phyloP scores from a whole-genome alignment of 2,113 vertebrate species.

The Ammodytes marinus region DNA sequence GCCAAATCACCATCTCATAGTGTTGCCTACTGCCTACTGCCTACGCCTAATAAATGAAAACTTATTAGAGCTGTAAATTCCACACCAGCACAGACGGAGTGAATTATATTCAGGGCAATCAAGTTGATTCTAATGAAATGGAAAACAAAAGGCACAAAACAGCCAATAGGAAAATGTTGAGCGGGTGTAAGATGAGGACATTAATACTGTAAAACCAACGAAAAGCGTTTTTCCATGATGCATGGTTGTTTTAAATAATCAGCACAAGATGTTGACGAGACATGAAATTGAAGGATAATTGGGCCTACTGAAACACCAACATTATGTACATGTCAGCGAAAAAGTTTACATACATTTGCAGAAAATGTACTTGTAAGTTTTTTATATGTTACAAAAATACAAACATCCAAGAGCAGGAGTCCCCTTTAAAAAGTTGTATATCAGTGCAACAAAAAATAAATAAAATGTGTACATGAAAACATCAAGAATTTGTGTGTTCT shows the following conservation, averaged over 20 bases:
- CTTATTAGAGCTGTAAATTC: slow-evolving; percentile 56
- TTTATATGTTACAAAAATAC: too few relatives aligned
- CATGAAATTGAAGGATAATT: slow-evolving; percentile 17
- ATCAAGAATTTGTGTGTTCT: not conserved
- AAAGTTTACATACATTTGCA: slow-evolving; percentile 2
- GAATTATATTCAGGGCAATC: slow-evolving; percentile 63
- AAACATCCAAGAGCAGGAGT: too few relatives aligned
- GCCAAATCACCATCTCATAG: slow-evolving; percentile 30
- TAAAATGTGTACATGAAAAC: not conserved
- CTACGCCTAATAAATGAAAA: slow-evolving; percentile 41
- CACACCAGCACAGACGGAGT: slow-evolving; percentile 69
- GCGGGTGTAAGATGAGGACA: slow-evolving; percentile 54
- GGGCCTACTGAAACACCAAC: not conserved
- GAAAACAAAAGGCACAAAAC: slow-evolving; percentile 56
- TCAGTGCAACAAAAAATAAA: not conserved
- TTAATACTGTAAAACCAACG: slow-evolving; percentile 56
- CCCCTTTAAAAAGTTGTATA: not conserved
- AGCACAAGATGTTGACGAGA: slow-evolving; percentile 51
- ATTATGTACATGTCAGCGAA: not conserved
- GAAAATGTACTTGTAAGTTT: not conserved
- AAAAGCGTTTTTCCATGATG: slow-evolving; percentile 21
- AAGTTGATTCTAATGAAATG: slow-evolving; percentile 70
- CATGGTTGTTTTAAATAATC: slow-evolving; percentile 56
- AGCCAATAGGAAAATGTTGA: slow-evolving; percentile 50
- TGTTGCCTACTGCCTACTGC: slow-evolving; percentile 20